A percentile compares a stretch with the other conserved stretches of the same genome.
phyloP scores from a whole-genome alignment of 1,140 invertebrate species.

The Macrobrachium rosenbergii region DNA sequence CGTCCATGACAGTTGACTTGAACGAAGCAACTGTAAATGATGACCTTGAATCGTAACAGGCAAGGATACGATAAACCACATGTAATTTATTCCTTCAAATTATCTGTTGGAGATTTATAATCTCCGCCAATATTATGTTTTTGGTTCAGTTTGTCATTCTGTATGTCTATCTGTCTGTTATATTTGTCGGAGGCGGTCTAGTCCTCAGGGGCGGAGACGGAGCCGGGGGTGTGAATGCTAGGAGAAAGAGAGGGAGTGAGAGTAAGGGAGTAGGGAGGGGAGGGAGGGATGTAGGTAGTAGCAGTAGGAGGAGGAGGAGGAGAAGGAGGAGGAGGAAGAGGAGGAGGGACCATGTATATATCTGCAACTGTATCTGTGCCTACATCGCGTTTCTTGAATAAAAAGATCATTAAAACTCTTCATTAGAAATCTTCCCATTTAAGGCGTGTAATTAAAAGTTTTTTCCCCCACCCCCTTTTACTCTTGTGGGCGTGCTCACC shows the following conservation, averaged over 20 bases:
- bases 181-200: neutral
- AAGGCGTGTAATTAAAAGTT: slow-evolving; percentile 60
- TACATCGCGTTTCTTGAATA: slow-evolving; percentile 44
- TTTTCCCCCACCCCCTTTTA: slow-evolving; percentile 5
- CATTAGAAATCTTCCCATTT: slow-evolving; percentile 60
- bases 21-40: too few relatives aligned
- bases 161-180: neutral
- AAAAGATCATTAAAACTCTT: slow-evolving; percentile 57
- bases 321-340: neutral
- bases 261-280: neutral
- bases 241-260: neutral
- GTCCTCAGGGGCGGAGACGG: neutral
- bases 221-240: neutral
- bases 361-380: slow-evolving; percentile 12
- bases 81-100: too few relatives aligned
- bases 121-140: neutral
- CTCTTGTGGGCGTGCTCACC: neutral
- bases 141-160: neutral
- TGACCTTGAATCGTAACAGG: too few relatives aligned
- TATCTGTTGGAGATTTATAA: neutral
- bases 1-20: too few relatives aligned
- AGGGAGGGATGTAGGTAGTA: neutral
- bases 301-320: neutral
- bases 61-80: too few relatives aligned
- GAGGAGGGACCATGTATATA: neutral